Conservation (phyloP, 2,113 vertebrate genomes). For the zebrafish (Danio rerio) region DNA sequence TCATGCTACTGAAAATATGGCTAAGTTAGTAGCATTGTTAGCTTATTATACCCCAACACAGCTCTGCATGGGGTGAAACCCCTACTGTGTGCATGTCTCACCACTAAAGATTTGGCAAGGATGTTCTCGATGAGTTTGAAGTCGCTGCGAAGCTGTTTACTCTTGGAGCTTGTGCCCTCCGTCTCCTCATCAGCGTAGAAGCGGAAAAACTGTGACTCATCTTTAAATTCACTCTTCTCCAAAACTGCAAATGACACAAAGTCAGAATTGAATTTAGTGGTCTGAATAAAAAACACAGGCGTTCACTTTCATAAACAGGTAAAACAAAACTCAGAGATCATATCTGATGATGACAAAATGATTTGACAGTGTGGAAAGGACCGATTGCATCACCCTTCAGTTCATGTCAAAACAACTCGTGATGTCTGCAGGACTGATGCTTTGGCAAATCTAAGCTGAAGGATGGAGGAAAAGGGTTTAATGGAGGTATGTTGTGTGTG, state of each 20-base stretch:
- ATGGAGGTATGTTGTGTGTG: not conserved
- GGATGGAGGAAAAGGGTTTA: not conserved
- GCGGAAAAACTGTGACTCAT: constrained; percentile 96
- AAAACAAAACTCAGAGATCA: not conserved
- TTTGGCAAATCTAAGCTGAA: constrained; percentile 9
- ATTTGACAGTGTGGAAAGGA: constrained; percentile 12
- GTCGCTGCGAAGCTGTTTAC: constrained; percentile 91
- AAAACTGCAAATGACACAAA: constrained; percentile 78
- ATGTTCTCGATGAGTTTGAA: constrained; percentile 97
- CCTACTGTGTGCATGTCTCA: constrained; percentile 69
- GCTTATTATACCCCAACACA: not conserved
- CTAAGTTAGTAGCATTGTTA: not conserved
- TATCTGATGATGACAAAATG: not conserved
- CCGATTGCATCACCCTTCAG: constrained; percentile 24
- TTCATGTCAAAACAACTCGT: constrained; percentile 37
- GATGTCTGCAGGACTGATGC: constrained; percentile 2
- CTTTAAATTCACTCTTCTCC: constrained; percentile 98
- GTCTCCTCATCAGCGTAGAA: constrained; percentile 97
- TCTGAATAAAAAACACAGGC: not conserved
- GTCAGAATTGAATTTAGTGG: not conserved
- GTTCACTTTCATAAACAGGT: constrained; percentile 7
- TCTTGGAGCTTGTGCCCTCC: constrained; percentile 91
- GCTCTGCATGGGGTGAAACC: not conserved
- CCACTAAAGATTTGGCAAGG: constrained; percentile 91
- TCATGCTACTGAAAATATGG: not conserved